Evolutionary conservation across 1,140 invertebrate species (phyloP).

Genomic region (Dolichoris vasculosae): DNA sequence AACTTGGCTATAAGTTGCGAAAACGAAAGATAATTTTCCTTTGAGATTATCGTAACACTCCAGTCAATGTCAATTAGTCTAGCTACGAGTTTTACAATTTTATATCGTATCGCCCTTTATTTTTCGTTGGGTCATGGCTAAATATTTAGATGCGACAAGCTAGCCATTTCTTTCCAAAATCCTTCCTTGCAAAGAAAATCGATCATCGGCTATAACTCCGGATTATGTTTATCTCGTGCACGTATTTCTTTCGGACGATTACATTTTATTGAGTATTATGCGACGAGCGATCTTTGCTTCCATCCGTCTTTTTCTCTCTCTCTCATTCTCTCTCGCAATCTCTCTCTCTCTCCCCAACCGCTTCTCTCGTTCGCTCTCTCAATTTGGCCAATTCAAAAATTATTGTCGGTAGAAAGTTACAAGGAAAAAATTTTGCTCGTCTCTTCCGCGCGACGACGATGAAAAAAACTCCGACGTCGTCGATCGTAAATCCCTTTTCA

Average conservation of each 20-base stretch:
- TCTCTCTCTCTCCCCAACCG: not conserved
- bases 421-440: conserved; percentile 1
- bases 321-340: not conserved
- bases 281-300: conserved; percentile 23
- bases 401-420: conserved; percentile 48
- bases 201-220: not conserved
- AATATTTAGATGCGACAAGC: conserved; percentile 38
- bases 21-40: conserved; percentile 49
- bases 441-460: not conserved
- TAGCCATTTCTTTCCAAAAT: conserved; percentile 49
- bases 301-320: not conserved
- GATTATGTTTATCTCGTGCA: conserved; percentile 1
- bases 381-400: conserved; percentile 51
- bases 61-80: conserved; percentile 51
- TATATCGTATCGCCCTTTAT: conserved; percentile 40
- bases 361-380: conserved; percentile 1
- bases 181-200: not conserved
- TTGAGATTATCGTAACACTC: conserved; percentile 47
- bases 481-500: too few relatives aligned
- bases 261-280: conserved; percentile 45
- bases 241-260: conserved; percentile 12
- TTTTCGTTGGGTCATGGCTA: conserved; percentile 53
- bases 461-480: not conserved
- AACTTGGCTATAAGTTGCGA: conserved; percentile 50
- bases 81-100: conserved; percentile 51